Base-by-base conservation (phyloP, 2,797 vertebrate species). In the Hozukius guyotensis region DNA sequence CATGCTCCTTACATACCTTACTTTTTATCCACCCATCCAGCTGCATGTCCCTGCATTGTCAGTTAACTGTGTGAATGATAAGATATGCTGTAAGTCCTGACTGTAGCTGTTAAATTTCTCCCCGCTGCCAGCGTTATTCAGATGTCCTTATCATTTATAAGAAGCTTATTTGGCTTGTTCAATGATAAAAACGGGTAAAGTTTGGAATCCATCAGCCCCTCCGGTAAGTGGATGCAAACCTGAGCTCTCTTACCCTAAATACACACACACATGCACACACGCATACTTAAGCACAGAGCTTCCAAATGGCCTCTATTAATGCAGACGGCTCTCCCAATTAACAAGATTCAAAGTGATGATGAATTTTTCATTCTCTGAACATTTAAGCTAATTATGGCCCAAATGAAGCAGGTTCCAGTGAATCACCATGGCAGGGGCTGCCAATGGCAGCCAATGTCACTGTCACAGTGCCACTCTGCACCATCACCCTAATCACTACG, bases 301-400 rank as follows among this genome's bases (percentile, higher is more conserved):
- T 92, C 93, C 94, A 96, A 96, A 96, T 95, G 93, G 94, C 94
- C 96, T 96, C 95, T 95, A 96, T 97, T 97, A 97, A 97, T 97
- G 95, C 96, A 96, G 95, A 96, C 93, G 93, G 91, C 94, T 96
- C 94, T 91, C 94, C 95, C 96, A 96, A 97, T 97, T 97, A 97
- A 96, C 93, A 96, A 95, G 91, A 96, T 96, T 93, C 95, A 94
- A 96, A 96, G 96, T 93, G 95, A 97, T 97, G 96, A 97, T 97
- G 97, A 96, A 96, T 97, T 97, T 97, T 97, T 97, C 94, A 96
- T 97, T 97, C 96, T 97, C 94, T 92, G 95, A 96, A 95, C 96
- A 95, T 96, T 97, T 97, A 96, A 96, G 96, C 95, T 96, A 97
- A 97, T 97, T 97, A 97, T 92, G 94, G 94, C 94, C 95, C 95